These are phyloP conservation scores for Pseudomyrmex flavicornis DNA, from an alignment of 1,140 invertebrate species.

Conservation along the genomic window DNA sequence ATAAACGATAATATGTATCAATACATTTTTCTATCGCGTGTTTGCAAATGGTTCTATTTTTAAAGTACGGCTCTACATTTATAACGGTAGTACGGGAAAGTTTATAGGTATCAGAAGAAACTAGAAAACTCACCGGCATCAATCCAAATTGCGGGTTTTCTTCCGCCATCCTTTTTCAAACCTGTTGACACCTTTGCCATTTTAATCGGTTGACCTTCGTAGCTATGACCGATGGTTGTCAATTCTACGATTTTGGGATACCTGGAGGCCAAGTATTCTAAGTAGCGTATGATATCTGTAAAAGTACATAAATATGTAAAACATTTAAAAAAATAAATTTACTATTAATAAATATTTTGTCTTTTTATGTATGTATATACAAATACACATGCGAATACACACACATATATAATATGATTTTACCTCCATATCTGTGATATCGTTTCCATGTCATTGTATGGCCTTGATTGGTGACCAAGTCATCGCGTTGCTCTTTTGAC, in stretches of 20 bases:
- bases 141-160: slow-evolving; percentile 87
- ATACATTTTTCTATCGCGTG: not conserved
- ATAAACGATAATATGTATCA: not conserved
- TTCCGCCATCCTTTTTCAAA: slow-evolving; percentile 76
- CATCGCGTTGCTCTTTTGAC: slow-evolving; percentile 87
- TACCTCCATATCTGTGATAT: slow-evolving; percentile 89
- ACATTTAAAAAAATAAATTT: too few relatives aligned
- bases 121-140: slow-evolving; percentile 85
- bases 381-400: too few relatives aligned
- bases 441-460: slow-evolving; percentile 93
- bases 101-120: not conserved
- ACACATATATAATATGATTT: slow-evolving; percentile 64
- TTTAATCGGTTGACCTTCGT: slow-evolving; percentile 91
- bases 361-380: not conserved
- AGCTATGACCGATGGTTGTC: slow-evolving; percentile 90
- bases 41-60: not conserved
- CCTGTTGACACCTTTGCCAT: slow-evolving; percentile 87
- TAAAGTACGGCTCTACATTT: not conserved
- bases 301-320: not conserved
- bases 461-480: slow-evolving; percentile 85
- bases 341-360: not conserved
- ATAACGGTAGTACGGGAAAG: too few relatives aligned
- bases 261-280: slow-evolving; percentile 90
- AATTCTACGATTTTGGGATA: slow-evolving; percentile 90
- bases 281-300: slow-evolving; percentile 89